phyloP scores from a whole-genome alignment of 2,113 vertebrate genomes.

The Tupaia chinensis region DNA sequence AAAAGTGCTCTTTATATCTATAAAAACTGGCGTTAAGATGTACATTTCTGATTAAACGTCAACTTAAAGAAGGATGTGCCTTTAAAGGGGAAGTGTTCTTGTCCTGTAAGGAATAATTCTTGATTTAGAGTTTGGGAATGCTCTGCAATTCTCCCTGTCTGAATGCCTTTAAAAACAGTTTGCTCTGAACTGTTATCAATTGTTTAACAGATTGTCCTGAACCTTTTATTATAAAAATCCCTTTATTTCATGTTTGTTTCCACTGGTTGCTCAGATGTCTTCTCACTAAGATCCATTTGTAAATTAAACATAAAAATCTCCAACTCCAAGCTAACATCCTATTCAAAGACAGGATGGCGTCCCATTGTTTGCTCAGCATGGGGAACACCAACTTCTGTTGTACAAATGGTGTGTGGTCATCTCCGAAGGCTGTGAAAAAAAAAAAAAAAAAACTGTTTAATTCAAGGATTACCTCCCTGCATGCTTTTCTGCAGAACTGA shows the following conservation, averaged over 20 bases:
- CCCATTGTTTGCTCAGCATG: slow-evolving; percentile 99
- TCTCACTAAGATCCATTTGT: slow-evolving; percentile 98
- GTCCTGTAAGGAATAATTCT: slow-evolving; percentile 82
- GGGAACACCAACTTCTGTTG: slow-evolving; percentile 96
- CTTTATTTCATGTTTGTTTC: slow-evolving; percentile 93
- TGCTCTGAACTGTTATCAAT: slow-evolving; percentile 91
- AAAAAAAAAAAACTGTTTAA: slow-evolving; percentile 97
- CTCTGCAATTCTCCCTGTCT: slow-evolving; percentile 82
- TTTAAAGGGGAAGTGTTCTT: slow-evolving; percentile 79
- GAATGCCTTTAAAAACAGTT: slow-evolving; percentile 87
- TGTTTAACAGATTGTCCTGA: slow-evolving; percentile 96
- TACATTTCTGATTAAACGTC: slow-evolving; percentile 84
- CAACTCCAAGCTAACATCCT: slow-evolving; percentile 94
- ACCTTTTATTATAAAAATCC: slow-evolving; percentile 94
- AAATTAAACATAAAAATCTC: slow-evolving; percentile 98
- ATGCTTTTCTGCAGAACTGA: slow-evolving; percentile 95
- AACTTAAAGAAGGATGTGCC: slow-evolving; percentile 74
- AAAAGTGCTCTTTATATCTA: slow-evolving; percentile 62
- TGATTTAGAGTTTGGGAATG: slow-evolving; percentile 82
- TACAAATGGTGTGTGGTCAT: slow-evolving; percentile 97
- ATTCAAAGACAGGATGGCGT: slow-evolving; percentile 99
- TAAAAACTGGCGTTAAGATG: slow-evolving; percentile 79
- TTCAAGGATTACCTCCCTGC: slow-evolving; percentile 99
- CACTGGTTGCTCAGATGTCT: slow-evolving; percentile 95
- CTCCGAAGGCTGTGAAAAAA: slow-evolving; percentile 91